Evolutionary conservation across 2,888 invertebrate species (phyloP).

Genomic region (Chydorus sphaericus): DNA sequence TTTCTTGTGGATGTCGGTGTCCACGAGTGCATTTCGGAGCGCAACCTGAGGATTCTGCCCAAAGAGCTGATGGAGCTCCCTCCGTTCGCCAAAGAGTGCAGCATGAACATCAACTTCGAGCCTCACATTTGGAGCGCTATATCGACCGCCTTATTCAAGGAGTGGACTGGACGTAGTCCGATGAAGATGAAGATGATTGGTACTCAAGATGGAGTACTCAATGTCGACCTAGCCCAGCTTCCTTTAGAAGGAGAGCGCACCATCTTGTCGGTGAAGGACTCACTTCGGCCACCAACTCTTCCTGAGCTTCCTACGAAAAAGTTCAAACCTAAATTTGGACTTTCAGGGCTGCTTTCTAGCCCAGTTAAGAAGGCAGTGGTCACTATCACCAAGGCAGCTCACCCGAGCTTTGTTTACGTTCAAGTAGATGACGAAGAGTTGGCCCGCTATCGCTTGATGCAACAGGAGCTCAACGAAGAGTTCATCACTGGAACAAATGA

Average conservation of each 20-base stretch:
- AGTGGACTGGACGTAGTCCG: not conserved
- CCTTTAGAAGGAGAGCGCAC: not conserved
- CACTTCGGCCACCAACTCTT: not conserved
- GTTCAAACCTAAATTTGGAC: not conserved
- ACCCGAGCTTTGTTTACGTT: not conserved
- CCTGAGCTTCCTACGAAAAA: not conserved
- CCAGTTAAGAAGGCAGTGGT: not conserved
- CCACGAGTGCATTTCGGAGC: not conserved
- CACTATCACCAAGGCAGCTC: not conserved
- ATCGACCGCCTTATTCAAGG: not conserved
- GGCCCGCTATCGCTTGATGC: too few species aligned
- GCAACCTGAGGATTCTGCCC: not conserved
- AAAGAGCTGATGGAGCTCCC: not conserved
- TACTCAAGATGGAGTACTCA: not conserved
- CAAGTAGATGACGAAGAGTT: too few species aligned
- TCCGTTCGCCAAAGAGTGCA: not conserved
- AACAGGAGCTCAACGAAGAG: not conserved
- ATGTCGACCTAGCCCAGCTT: not conserved
- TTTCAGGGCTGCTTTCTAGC: not conserved
- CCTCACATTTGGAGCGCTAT: not conserved
- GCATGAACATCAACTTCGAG: not conserved
- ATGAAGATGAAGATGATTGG: not conserved
- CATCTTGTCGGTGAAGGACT: not conserved
- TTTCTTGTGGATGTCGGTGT: not conserved
- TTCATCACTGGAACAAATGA: too few species aligned